Evolutionary conservation across 1,140 invertebrate species (phyloP), one percentile per base, ranked within the genome.

Genomic region (Chymomyza costata): DNA sequence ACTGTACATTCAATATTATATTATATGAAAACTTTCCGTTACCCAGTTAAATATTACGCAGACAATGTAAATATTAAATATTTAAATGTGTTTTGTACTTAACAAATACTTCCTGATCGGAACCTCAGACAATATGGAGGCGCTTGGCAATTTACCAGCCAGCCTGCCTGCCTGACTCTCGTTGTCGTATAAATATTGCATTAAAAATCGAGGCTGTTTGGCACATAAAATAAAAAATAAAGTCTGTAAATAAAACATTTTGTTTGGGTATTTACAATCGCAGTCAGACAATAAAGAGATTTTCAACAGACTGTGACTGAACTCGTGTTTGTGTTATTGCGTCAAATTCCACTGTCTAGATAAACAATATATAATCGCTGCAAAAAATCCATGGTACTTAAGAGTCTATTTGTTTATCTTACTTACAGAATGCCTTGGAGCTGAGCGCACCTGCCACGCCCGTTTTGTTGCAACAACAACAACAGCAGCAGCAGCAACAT

Each of bases 391-490:
- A n/a, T n/a, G 14, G 1, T 19, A 8, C 7, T 43, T 43, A 7
- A 15, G 21, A 14, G 14, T 19, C 2, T 40, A 16, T 53, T 41
- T 60, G 31, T 62, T 73, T 65, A 85, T 18, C 41, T 49, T 16
- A 13, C 81, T 92, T 91, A n/a, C 87, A 97, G 95, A 97, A 97
- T 87, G 95, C 96, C 32, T 88, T 98, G 64, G 96, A 97, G 80
- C 87, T 98, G 57, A 95, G 94, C 46, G 94, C 94, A 5, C 95
- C 96, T 28, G 95, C 96, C 25, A 95, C 94, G 65, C 94, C 96
- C 78, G 90, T 95, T 15, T 87, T 97, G 18, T 84, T 97, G 38
- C 76, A 83, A 47, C 82, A 83, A 62, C 65, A 84, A 41, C 82
- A 82, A 43, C 46, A 78, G 38, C 73, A 80, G 11, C 41, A 31